Evolutionary conservation across 2,113 vertebrate species (phyloP).

Genomic region (Polypterus bichir): DNA sequence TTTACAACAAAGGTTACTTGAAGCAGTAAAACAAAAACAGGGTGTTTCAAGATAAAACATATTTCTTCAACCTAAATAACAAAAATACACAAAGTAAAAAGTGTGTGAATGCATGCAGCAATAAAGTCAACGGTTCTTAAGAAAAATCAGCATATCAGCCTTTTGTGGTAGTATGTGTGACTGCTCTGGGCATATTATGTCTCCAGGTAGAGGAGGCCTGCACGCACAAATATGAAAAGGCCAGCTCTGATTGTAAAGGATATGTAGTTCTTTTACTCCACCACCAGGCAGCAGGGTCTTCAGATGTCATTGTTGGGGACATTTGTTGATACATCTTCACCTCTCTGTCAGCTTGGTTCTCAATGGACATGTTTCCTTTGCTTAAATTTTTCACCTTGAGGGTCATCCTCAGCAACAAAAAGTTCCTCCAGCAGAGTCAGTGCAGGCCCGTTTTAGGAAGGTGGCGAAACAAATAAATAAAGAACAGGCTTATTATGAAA

Average conservation of each 20-base stretch:
- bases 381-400: neutral
- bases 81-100: too few relatives aligned
- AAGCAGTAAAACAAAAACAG: too few relatives aligned
- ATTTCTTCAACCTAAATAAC: too few relatives aligned
- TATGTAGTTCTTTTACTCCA: slow-evolving; percentile 1
- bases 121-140: slow-evolving; percentile 8
- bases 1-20: too few relatives aligned
- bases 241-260: slow-evolving; percentile 9
- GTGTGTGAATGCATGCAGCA: too few relatives aligned
- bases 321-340: slow-evolving; percentile 1
- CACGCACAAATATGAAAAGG: slow-evolving; percentile 6
- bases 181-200: slow-evolving; percentile 7
- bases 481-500: neutral
- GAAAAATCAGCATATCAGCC: slow-evolving; percentile 9
- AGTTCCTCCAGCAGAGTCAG: slow-evolving; percentile 7
- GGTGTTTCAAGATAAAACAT: too few relatives aligned
- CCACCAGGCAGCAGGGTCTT: slow-evolving; percentile 9
- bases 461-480: slow-evolving; percentile 2
- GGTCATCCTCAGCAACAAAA: slow-evolving; percentile 9
- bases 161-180: slow-evolving; percentile 10
- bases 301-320: neutral
- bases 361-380: neutral
- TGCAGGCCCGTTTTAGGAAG: neutral
- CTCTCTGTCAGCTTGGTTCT: neutral
- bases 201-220: slow-evolving; percentile 7